Evolutionary conservation across 30 jellyfish, hydroid and myxozoan genomes (phyloP).

Genomic region (Aurelia sp.): DNA sequence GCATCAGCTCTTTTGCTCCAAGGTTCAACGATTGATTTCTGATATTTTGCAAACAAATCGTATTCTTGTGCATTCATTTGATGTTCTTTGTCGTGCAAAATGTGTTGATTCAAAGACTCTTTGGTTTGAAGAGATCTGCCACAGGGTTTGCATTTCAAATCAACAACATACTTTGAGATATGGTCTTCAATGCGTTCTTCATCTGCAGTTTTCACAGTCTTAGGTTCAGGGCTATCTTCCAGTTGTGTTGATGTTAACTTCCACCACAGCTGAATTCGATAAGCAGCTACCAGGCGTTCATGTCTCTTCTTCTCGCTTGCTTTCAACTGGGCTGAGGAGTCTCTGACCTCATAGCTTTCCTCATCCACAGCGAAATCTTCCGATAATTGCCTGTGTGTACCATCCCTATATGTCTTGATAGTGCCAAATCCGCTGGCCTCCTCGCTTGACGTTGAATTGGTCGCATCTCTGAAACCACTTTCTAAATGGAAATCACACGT

Average conservation of each 20-base stretch:
- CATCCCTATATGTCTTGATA: too few relatives aligned
- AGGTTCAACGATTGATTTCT: neutral
- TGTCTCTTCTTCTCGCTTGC: conserved; percentile 22
- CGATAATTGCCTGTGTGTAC: too few relatives aligned
- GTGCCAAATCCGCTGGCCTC: too few relatives aligned
- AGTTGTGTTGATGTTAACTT: neutral
- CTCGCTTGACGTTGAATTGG: too few relatives aligned
- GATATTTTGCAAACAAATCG: conserved; percentile 8
- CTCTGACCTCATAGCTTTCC: neutral
- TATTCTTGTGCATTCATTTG: neutral
- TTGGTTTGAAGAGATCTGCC: conserved; percentile 4
- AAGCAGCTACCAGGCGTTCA: neutral
- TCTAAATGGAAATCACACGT: too few relatives aligned
- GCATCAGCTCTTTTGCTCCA: conserved; percentile 40
- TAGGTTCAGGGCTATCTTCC: too few relatives aligned
- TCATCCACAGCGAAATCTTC: conserved; percentile 1
- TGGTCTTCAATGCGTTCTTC: conserved; percentile 14
- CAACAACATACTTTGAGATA: conserved; percentile 11
- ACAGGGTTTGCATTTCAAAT: conserved; percentile 48
- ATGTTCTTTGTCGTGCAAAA: conserved; percentile 6
- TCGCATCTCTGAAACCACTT: too few relatives aligned
- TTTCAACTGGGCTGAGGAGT: neutral
- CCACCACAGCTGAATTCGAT: conserved; percentile 61
- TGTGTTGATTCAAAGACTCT: conserved; percentile 16
- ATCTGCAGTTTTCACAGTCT: neutral